These are phyloP conservation scores for Paralichthys olivaceus DNA, from an alignment of 2,113 vertebrate genomes.

Conservation along the genomic window DNA sequence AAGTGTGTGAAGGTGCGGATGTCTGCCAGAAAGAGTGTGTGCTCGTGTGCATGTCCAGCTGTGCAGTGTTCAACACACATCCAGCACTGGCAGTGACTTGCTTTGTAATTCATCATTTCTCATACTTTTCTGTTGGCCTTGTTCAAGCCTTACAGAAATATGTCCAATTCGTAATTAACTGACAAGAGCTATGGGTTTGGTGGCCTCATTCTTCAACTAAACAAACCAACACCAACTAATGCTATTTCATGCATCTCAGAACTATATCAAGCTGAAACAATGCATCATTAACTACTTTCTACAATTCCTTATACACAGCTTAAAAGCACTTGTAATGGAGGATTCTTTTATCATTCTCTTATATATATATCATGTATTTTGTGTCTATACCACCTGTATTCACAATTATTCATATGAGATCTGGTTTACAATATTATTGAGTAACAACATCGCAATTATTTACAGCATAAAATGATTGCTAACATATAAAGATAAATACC, in stretches of 20 bases:
- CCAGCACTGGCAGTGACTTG: constrained; percentile 41
- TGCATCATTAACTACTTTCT: neutral
- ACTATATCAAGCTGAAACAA: neutral
- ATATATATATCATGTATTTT: neutral
- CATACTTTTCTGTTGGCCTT: constrained; percentile 60
- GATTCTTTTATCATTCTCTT: neutral
- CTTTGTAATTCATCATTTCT: constrained; percentile 64
- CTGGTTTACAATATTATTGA: constrained; percentile 4
- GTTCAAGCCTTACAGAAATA: constrained; percentile 50
- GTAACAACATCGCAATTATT: constrained; percentile 15
- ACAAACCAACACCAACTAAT: constrained; percentile 32
- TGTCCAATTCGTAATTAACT: constrained; percentile 58
- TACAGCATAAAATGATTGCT: neutral
- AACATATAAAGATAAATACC: constrained; percentile 31
- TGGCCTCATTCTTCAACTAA: constrained; percentile 38
- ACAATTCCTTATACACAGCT: neutral
- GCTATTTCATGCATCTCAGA: constrained; percentile 11
- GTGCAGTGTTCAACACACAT: constrained; percentile 51
- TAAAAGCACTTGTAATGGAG: neutral
- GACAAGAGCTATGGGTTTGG: constrained; percentile 46
- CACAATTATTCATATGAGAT: neutral
- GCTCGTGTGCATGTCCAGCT: constrained; percentile 66
- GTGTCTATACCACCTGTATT: neutral
- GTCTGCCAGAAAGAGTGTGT: constrained; percentile 67
- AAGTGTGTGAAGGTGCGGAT: constrained; percentile 71